Percentiles rank a stretch among this genome's conserved stretches.
phyloP scores from a whole-genome alignment of 2,113 vertebrate genomes.

The Hippocampus abdominalis region DNA sequence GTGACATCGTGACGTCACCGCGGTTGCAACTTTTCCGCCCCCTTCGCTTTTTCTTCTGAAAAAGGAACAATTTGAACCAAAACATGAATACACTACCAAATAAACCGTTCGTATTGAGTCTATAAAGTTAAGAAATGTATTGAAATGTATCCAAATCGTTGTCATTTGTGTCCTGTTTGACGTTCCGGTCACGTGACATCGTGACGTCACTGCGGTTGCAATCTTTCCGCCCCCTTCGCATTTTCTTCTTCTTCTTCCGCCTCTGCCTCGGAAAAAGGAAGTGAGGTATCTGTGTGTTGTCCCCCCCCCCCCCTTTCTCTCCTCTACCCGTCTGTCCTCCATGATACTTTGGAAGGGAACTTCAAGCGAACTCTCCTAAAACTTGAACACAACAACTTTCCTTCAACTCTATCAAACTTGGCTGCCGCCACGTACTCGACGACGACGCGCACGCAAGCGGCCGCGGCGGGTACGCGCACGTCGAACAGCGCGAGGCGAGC shows the following conservation, averaged over 20 bases:
- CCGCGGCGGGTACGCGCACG: background rate
- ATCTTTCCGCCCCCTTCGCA: too few relatives aligned
- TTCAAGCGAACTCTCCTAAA: background rate
- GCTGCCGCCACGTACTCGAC: background rate
- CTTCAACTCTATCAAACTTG: background rate
- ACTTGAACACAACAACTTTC: too few relatives aligned
- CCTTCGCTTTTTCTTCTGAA: background rate
- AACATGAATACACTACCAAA: background rate
- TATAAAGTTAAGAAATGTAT: background rate
- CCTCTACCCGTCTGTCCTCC: background rate
- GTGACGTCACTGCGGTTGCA: background rate
- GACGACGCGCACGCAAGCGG: background rate
- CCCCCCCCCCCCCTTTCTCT: too few relatives aligned
- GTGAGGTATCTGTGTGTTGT: background rate
- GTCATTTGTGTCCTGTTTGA: background rate
- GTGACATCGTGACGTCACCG: background rate
- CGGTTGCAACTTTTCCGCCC: background rate
- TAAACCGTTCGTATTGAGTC: background rate
- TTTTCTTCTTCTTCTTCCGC: background rate
- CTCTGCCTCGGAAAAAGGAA: background rate
- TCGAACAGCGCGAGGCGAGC: background rate
- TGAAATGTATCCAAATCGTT: background rate
- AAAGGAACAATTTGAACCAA: background rate
- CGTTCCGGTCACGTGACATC: background rate
- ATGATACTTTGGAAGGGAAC: conserved; percentile 1